A percentile compares a stretch with the other conserved stretches of the same genome.
Conservation (phyloP, 2,888 invertebrate genomes). For the Gandaritis pyraliata region DNA sequence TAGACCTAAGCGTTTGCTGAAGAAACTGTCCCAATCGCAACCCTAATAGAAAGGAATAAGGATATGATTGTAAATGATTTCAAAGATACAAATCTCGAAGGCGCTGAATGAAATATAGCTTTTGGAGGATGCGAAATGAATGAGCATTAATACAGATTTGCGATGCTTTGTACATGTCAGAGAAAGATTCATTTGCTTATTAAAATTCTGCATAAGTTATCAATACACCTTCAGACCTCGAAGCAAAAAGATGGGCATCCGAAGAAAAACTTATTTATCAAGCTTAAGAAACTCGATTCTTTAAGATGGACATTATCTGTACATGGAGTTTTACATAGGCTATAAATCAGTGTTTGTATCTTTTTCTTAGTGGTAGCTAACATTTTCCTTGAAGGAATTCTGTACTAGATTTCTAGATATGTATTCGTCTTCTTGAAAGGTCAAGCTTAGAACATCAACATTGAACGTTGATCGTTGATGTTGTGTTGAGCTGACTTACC, state of each 20-base stretch:
- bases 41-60: conserved; percentile 41
- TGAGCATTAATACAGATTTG: conserved; percentile 57
- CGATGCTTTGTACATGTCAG: conserved; percentile 54
- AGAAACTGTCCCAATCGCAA: conserved; percentile 19
- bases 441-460: not conserved
- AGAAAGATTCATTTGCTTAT: conserved; percentile 38
- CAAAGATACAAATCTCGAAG: conserved; percentile 28
- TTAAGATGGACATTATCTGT: not conserved
- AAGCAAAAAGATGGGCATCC: conserved; percentile 6
- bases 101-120: conserved; percentile 56
- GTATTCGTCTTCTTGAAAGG: too few species aligned
- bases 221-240: conserved; percentile 8
- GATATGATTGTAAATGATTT: conserved; percentile 10
- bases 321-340: too few species aligned
- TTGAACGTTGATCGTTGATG: conserved; percentile 2
- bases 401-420: too few species aligned
- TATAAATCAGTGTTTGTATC: too few species aligned
- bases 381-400: too few species aligned
- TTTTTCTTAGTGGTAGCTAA: too few species aligned
- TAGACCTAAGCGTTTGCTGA: conserved; percentile 34
- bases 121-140: conserved; percentile 61
- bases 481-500: not conserved
- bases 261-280: conserved; percentile 4
- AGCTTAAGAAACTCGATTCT: conserved; percentile 3
- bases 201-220: conserved; percentile 33